Evolutionary conservation across 23 tunicate genomes (phyloP).

Genomic region (Clavelina lepadiformis): DNA sequence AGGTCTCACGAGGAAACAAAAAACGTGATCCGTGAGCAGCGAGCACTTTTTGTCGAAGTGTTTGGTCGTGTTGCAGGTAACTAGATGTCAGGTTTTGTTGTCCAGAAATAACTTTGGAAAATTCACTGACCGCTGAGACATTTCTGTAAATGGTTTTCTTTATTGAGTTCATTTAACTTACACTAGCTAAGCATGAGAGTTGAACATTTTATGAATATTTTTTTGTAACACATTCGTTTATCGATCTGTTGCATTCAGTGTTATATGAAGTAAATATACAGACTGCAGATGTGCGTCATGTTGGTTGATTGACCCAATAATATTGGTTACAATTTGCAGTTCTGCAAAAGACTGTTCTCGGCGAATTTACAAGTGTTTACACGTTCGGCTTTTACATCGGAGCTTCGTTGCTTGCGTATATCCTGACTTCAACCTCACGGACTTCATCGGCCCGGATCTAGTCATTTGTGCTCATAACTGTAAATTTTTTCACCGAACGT

Average conservation of each 20-base stretch:
- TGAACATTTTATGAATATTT: no score
- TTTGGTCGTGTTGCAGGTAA: conserved; percentile 83
- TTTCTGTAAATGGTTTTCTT: no score
- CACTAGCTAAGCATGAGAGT: no score
- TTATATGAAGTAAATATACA: no score
- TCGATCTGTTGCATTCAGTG: no score
- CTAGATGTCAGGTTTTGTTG: no score
- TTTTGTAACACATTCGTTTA: no score
- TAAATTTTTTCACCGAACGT: conserved; percentile 63
- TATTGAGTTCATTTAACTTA: no score
- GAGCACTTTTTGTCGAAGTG: conserved; percentile 62
- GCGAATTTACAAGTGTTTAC: conserved; percentile 89
- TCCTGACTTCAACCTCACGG: conserved; percentile 60
- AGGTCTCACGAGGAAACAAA: conserved; percentile 73
- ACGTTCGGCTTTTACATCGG: conserved; percentile 82
- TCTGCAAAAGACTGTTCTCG: conserved; percentile 80
- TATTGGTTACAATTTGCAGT: conserved; percentile 18
- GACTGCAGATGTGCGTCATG: no score
- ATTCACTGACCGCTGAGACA: no score
- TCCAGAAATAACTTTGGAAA: no score
- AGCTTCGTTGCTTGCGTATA: conserved; percentile 62
- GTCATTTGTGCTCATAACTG: conserved; percentile 46
- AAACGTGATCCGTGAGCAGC: conserved; percentile 64
- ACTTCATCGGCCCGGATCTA: conserved; percentile 59
- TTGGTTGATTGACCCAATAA: no score